Evolutionary conservation across 2,797 vertebrate genomes (phyloP).

Genomic region (Phrynocephalus guinanensis): DNA sequence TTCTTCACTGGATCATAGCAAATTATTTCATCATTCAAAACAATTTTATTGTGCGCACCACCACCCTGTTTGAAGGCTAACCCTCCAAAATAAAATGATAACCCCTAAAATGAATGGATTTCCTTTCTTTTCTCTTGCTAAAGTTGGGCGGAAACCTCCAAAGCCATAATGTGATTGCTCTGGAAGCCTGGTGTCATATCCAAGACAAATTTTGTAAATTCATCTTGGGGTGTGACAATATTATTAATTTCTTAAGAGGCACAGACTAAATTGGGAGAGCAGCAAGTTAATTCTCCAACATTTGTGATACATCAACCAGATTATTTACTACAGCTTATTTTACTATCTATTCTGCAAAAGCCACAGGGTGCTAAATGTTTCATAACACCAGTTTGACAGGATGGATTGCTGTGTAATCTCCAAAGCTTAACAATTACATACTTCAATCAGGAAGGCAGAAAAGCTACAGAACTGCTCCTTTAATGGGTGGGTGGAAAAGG

Average conservation of each 20-base stretch:
- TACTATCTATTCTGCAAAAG: not conserved
- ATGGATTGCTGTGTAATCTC: not conserved
- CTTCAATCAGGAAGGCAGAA: not conserved
- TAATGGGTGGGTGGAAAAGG: not conserved
- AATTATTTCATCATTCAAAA: not conserved
- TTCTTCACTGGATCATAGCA: not conserved
- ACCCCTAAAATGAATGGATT: not conserved
- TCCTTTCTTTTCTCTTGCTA: not conserved
- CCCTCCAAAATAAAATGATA: not conserved
- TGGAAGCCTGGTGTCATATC: not conserved
- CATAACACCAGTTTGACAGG: not conserved
- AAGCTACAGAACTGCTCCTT: not conserved
- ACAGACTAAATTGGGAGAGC: not conserved
- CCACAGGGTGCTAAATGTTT: not conserved
- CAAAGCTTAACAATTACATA: conserved; percentile 1
- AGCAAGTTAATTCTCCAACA: not conserved
- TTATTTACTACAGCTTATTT: conserved; percentile 1
- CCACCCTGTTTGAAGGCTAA: not conserved
- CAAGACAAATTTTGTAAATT: not conserved
- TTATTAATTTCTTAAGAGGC: not conserved
- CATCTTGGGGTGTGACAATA: not conserved
- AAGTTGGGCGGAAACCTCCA: not conserved
- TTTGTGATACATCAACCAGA: not conserved
- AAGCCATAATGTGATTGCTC: not conserved
- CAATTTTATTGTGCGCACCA: not conserved